Percentiles rank a stretch among this genome's conserved stretches.
These are phyloP conservation scores for Sphenodon punctatus DNA, from an alignment of 2,797 vertebrate species.

Conservation along the genomic window DNA sequence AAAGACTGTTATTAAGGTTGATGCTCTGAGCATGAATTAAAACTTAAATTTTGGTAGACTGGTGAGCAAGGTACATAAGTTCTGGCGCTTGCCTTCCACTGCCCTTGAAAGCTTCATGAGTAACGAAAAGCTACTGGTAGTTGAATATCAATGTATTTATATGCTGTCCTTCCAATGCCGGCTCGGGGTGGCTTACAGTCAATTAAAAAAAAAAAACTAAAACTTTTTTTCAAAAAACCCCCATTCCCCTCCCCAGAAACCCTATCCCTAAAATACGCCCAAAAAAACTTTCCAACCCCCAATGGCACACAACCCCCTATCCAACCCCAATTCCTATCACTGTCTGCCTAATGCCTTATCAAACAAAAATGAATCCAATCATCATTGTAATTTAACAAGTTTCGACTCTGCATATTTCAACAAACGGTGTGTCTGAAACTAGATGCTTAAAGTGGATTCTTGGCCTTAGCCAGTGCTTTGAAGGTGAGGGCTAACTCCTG, in stretches of 20 bases:
- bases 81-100: neutral
- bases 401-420: too few relatives aligned
- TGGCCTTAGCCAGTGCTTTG: neutral
- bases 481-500: neutral
- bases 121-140: neutral
- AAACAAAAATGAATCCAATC: too few relatives aligned
- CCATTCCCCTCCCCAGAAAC: neutral
- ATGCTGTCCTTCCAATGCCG: too few relatives aligned
- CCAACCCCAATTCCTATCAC: too few relatives aligned
- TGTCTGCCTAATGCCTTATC: too few relatives aligned
- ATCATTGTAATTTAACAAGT: too few relatives aligned
- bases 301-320: too few relatives aligned
- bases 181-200: too few relatives aligned
- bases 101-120: constrained; percentile 10
- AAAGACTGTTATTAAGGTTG: neutral
- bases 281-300: too few relatives aligned
- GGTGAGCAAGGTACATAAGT: neutral
- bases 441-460: too few relatives aligned
- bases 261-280: neutral
- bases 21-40: neutral
- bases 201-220: neutral
- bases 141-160: too few relatives aligned
- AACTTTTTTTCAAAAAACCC: neutral
- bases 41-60: constrained; percentile 7
- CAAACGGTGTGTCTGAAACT: too few relatives aligned